Percentiles rank a stretch among this genome's conserved stretches.
Evolutionary conservation across 37 sponge, comb jelly and placozoan species (phyloP).

Genomic region (Halichondria panicea): DNA sequence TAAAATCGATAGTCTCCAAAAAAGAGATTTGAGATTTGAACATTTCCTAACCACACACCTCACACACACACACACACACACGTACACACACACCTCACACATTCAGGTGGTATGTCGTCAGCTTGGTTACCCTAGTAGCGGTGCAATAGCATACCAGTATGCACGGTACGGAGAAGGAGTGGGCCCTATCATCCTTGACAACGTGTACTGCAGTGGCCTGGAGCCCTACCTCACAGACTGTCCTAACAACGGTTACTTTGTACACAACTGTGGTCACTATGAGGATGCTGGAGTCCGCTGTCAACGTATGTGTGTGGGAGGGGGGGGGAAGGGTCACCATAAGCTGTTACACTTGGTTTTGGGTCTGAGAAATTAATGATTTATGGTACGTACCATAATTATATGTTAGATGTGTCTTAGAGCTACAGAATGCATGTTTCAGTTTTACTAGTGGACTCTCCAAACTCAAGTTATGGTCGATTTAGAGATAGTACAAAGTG

Average conservation of each 20-base stretch:
- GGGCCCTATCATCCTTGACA: conserved; percentile 48
- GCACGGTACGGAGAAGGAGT: conserved; percentile 46
- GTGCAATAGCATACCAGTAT: conserved; percentile 16
- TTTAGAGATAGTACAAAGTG: neutral
- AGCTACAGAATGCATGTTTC: too few relatives aligned
- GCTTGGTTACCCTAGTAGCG: conserved; percentile 27
- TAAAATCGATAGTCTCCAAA: too few relatives aligned
- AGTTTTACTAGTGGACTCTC: neutral
- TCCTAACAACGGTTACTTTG: conserved; percentile 8
- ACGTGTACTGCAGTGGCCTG: conserved; percentile 45
- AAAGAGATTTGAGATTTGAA: too few relatives aligned
- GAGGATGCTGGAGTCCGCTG: conserved; percentile 52
- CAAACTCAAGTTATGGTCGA: neutral
- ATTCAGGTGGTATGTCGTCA: conserved; percentile 48
- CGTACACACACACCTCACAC: too few relatives aligned
- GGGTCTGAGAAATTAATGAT: too few relatives aligned
- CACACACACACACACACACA: too few relatives aligned
- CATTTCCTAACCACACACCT: too few relatives aligned
- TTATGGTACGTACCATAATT: too few relatives aligned
- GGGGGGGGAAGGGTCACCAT: neutral
- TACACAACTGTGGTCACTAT: conserved; percentile 43
- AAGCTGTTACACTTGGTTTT: too few relatives aligned
- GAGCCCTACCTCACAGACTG: conserved; percentile 60
- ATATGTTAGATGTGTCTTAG: too few relatives aligned
- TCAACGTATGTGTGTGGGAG: neutral